Base-by-base conservation (phyloP, 1,140 invertebrate species). In the Polyergus mexicanus region DNA sequence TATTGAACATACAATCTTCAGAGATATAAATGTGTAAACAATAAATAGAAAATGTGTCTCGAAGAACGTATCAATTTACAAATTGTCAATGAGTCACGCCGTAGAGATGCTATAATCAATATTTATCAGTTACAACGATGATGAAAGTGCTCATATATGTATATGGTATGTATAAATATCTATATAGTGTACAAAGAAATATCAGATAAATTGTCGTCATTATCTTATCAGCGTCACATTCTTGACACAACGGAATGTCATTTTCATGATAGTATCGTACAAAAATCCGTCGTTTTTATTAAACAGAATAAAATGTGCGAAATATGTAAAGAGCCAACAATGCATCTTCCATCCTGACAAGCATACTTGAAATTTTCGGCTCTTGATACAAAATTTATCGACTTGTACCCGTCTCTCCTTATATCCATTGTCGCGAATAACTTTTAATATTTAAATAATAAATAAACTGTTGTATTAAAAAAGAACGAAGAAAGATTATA, bases 161-260 rank as follows among this genome's bases (percentile, higher is more conserved):
- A 51, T 51, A 51, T 44, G 10, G n/a, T n/a, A n/a, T 11, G 16
- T 47, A 47, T 11, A 8, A 11, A 47, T 13, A 47, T 13, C 11
- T 47, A 47, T 47, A 13, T 16, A 47, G 10, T 47, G 11, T 41
- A 58, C 22, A 25, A 72, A 51, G 47, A 51, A 68, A 58, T 71
- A 60, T 54, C 66, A 62, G n/a, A 58, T 83, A 83, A 72, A 72
- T 74, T 72, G 25, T 72, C 54, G 28, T 28, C 66, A 25, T 68
- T 41, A 11, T 54, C 76, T 80, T 69, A 80, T 80, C 62, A 54
- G 22, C 22, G 51, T 6, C 51, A 47, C 41, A 32, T 69, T 68
- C 47, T 56, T 38, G 13, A 60, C 38, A 47, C 38, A 11, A 47
- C 3, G n/a, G 22, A 83, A 74, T 72, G 38, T 0, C 66, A 25